Conservation (phyloP, 2,113 vertebrate genomes). For the Puma concolor region DNA sequence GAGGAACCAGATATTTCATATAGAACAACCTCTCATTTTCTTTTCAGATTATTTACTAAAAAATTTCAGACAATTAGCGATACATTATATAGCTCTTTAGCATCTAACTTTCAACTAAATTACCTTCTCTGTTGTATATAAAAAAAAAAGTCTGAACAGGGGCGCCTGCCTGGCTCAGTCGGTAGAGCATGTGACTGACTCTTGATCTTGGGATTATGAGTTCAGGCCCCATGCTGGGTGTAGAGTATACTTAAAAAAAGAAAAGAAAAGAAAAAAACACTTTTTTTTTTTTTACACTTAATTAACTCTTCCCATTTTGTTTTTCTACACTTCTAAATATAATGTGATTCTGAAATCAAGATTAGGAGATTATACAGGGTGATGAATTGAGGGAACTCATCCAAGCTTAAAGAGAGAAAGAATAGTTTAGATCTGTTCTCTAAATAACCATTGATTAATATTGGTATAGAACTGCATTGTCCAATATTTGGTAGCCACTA, state of each 20-base stretch:
- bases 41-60: constrained; percentile 31
- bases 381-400: neutral
- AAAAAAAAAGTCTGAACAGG: neutral
- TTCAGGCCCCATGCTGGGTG: neutral
- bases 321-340: constrained; percentile 28
- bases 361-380: neutral
- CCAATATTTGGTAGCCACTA: neutral
- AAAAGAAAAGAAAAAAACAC: neutral
- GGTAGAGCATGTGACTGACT: neutral
- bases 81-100: neutral
- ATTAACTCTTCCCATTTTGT: constrained; percentile 55
- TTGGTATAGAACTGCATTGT: neutral
- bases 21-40: neutral
- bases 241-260: neutral
- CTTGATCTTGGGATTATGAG: neutral
- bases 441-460: neutral
- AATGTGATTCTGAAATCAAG: constrained; percentile 39
- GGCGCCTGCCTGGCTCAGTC: neutral
- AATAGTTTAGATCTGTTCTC: constrained; percentile 10
- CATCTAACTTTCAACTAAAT: constrained; percentile 14
- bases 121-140: constrained; percentile 27
- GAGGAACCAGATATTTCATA: neutral
- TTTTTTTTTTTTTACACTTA: neutral
- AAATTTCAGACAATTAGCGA: neutral
- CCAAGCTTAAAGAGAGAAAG: constrained; percentile 22